A percentile compares a stretch with the other conserved stretches of the same genome.
phyloP scores from a whole-genome alignment of 1,140 invertebrate species.

The Magallana angulata region DNA sequence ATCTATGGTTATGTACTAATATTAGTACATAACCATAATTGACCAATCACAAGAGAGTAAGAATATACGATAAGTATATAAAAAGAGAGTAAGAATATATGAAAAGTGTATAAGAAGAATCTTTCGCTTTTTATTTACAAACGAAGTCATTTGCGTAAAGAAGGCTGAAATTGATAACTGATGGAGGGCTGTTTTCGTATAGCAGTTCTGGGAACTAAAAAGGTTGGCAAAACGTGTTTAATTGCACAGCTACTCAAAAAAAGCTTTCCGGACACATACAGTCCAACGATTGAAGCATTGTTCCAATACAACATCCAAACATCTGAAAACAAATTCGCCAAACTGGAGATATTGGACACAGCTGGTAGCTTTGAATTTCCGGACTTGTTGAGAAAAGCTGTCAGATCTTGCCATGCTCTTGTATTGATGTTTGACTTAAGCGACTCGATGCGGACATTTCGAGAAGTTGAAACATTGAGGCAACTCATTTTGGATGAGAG shows the following conservation, averaged over 20 bases:
- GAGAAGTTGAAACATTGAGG: conserved; percentile 78
- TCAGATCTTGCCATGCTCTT: conserved; percentile 91
- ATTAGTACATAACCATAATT: no score
- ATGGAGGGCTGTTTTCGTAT: not conserved
- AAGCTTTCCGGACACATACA: conserved; percentile 85
- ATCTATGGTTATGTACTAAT: no score
- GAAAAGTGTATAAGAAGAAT: not conserved
- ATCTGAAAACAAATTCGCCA: conserved; percentile 47
- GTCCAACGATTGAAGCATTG: conserved; percentile 93
- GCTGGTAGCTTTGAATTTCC: conserved; percentile 91
- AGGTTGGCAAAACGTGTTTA: not conserved
- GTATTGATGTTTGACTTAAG: conserved; percentile 92
- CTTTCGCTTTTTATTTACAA: not conserved
- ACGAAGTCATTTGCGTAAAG: not conserved
- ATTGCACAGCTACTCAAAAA: not conserved
- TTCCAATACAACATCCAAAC: conserved; percentile 92
- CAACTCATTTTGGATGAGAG: conserved; percentile 40
- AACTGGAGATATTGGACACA: conserved; percentile 87
- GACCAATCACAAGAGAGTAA: not conserved
- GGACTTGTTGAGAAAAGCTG: conserved; percentile 92
- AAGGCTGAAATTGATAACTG: not conserved
- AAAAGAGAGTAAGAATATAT: not conserved
- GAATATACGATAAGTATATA: not conserved
- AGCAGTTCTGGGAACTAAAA: not conserved
- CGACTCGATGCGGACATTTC: conserved; percentile 86